These are phyloP conservation scores for Aulostomus chinensis DNA, from an alignment of 2,797 vertebrate species.

Conservation along the genomic window DNA sequence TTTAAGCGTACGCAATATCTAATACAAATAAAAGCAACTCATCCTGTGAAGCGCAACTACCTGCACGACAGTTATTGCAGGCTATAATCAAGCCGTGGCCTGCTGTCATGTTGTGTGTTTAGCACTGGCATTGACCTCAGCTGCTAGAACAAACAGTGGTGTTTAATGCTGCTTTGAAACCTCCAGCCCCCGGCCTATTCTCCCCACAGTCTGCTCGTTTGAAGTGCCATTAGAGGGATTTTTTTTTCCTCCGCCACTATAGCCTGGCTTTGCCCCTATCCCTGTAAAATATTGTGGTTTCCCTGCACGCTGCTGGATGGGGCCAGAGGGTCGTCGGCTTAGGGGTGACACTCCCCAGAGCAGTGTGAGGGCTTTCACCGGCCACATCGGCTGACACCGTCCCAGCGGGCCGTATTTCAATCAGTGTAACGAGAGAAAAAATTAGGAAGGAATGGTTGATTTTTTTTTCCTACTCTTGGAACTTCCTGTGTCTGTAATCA, in stretches of 20 bases:
- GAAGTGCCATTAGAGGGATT: conserved; percentile 70
- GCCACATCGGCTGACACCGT: conserved; percentile 28
- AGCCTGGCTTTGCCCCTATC: conserved; percentile 57
- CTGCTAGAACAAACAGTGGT: conserved; percentile 70
- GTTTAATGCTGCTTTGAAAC: conserved; percentile 63
- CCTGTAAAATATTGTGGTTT: conserved; percentile 71
- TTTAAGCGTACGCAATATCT: conserved; percentile 5
- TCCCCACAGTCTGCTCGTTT: conserved; percentile 71
- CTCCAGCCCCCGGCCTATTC: conserved; percentile 54
- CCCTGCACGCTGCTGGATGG: conserved; percentile 51
- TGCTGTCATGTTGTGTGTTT: conserved; percentile 62
- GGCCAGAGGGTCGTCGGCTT: conserved; percentile 48
- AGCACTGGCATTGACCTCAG: conserved; percentile 73
- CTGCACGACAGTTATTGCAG: conserved; percentile 22
- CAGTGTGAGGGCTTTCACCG: conserved; percentile 39
- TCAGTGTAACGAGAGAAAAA: conserved; percentile 47
- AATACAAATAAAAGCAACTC: conserved; percentile 11
- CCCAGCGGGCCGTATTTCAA: conserved; percentile 42
- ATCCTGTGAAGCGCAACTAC: conserved; percentile 15
- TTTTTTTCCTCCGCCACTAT: conserved; percentile 50
- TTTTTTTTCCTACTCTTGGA: conserved; percentile 59
- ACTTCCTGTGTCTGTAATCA: no score
- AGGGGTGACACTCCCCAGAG: conserved; percentile 69
- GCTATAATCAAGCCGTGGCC: conserved; percentile 40
- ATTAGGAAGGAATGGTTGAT: conserved; percentile 33